A percentile compares a stretch with the other conserved stretches of the same genome.
Conservation (phyloP, 2,113 vertebrate genomes). For the Malurus cyaneus region DNA sequence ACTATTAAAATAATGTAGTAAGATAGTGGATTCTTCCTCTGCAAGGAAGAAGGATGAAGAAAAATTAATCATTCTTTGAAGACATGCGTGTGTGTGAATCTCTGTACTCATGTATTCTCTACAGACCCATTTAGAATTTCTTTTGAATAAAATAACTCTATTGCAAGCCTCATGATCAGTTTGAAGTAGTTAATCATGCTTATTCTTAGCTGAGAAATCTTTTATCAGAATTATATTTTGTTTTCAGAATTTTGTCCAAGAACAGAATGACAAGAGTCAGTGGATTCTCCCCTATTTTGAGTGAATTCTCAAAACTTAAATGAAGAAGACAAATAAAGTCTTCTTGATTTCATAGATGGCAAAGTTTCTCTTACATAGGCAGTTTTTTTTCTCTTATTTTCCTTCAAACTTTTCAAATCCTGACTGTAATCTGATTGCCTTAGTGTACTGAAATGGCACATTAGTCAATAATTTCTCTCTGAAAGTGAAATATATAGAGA, state of each 20-base stretch:
- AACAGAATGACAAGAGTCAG: neutral
- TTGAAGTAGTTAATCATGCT: neutral
- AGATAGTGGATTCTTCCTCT: neutral
- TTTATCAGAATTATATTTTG: neutral
- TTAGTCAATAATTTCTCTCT: neutral
- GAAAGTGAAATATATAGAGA: neutral
- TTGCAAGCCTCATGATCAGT: neutral
- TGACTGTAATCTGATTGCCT: neutral
- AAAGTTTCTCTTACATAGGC: neutral
- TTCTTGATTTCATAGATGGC: neutral
- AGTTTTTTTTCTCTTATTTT: neutral
- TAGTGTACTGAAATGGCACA: neutral
- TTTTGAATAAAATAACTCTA: neutral
- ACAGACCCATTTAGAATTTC: neutral
- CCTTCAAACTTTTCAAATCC: neutral
- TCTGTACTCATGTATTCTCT: neutral
- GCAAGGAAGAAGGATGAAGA: neutral
- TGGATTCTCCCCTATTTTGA: neutral
- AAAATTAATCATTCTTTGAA: neutral
- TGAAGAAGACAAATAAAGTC: neutral
- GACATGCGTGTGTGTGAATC: rapidly evolving
- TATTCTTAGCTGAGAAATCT: neutral
- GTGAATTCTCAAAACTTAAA: neutral
- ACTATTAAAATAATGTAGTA: neutral
- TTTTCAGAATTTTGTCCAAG: neutral